Conservation (phyloP, 1,140 invertebrate genomes). For the Globodera ellingtonae region DNA sequence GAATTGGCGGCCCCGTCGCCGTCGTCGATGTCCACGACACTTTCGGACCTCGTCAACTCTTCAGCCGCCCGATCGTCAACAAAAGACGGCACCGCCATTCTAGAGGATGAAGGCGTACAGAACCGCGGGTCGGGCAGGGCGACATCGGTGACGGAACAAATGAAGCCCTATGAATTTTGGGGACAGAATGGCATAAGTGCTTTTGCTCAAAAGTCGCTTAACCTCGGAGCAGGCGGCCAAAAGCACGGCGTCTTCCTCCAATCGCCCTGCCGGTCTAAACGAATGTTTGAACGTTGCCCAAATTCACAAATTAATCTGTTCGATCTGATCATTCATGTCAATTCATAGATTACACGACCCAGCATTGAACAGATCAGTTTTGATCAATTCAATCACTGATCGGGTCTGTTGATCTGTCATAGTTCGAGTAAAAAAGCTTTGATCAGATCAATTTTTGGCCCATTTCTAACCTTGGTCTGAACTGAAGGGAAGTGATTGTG, state of each 20-base stretch:
- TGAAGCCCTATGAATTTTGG: slow-evolving; percentile 2
- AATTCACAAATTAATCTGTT: too few relatives aligned
- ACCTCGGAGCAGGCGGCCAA: slow-evolving; percentile 19
- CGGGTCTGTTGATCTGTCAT: too few relatives aligned
- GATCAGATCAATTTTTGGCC: not conserved
- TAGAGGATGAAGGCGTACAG: not conserved
- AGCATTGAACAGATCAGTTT: too few relatives aligned
- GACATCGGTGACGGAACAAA: slow-evolving; percentile 24
- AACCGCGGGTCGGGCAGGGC: not conserved
- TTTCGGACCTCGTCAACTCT: not conserved
- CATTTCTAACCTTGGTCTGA: not conserved
- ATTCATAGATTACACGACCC: too few relatives aligned
- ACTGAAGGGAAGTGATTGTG: slow-evolving; percentile 14
- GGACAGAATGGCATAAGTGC: not conserved
- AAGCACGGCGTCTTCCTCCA: not conserved
- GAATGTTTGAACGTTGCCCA: not conserved
- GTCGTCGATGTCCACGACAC: too few relatives aligned
- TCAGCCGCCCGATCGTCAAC: not conserved
- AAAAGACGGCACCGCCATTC: not conserved
- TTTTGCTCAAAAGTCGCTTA: not conserved
- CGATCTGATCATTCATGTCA: too few relatives aligned
- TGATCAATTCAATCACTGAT: too few relatives aligned
- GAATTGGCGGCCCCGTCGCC: not conserved
- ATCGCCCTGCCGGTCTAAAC: not conserved
- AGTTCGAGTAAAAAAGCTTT: too few relatives aligned